Base-by-base conservation (phyloP, 2,797 vertebrate genomes). In the Siniperca undulata region DNA sequence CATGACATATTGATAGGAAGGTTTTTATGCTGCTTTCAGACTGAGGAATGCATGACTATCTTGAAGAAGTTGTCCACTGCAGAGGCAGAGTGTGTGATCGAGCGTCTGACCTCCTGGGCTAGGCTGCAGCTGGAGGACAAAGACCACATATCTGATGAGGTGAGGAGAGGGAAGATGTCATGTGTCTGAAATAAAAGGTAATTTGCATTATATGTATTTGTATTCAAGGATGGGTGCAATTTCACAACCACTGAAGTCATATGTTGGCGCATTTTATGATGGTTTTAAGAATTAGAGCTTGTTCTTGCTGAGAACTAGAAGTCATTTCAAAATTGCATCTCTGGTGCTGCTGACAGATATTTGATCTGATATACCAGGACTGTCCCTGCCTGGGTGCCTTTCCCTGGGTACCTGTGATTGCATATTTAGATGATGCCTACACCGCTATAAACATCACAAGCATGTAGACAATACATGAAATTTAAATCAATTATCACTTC, bases 31-130 rank as follows among this genome's bases (percentile, higher is more conserved):
- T 85, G 14, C 79, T 85, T 80, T 20, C 80, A 99, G 99, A 94
- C 89, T 11, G 97, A 98, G 30, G 96, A 96, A 11, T 95, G 96
- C 76, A 79, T 97, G 60, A 79, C 86, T 0, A 77, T 97, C 34
- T 83, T 99, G 82, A 97, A 97, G 90, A 96, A 92, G 80, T 88
- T 99, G 77, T 80, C 93, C 36, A 70, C 88, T 30, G 74, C 72
- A 7, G 96, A 98, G 86, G 96, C 96, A 0, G 95, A 96, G 91
- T 91, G 93, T 46, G 96, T 97, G 73, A 96, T 96, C 1, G 95
- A 97, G 79, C 97, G 96, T 67, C 91, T 98, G 55, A 88, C 95
- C 11, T 84, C 94, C 1, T 98, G 98, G 97, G 98, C 97, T 44
- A 92, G 92, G 17, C 80, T 98, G 86, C 91, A 96, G 52, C 87